Base-by-base conservation (phyloP, 2,888 invertebrate species). In the Napeogenes sylphis region DNA sequence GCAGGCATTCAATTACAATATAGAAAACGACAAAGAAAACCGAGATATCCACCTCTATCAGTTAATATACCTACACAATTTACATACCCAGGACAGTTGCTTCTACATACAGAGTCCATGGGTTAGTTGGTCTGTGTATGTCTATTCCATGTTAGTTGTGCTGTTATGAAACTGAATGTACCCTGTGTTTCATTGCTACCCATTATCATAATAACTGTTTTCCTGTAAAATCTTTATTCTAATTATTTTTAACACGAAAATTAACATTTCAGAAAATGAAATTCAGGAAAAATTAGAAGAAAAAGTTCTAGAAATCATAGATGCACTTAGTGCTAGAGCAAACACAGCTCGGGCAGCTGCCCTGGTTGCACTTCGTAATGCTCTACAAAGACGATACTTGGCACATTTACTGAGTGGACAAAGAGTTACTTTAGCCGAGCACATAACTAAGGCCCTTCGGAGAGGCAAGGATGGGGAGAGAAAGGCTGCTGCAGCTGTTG, bases 311-410 rank as follows among this genome's bases (percentile, higher is more conserved):
- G 97, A 97, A 78, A 93, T 95, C 2, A 93, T 99, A 59, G 99
- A 99, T 78, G 95, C 95, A 33, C 91, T 97, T 51, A 93, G 94
- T n/a, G 96, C 98, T 71, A 97, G 98, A 75, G 96, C 97, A 68
- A 94, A 95, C 10, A 96, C 96, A 71, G 95, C 95, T 10, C 93
- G 98, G 59, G 93, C 94, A 0, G 87, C 91, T 13, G 94, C 95
- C 55, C 91, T 97, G 62, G 93, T 94, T 71, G 88, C 93, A 2
- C 91, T 97, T 12, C 93, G 93, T 51, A 94, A 93, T 68, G 94
- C 95, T 8, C 92, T 98, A 61, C 93, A 95, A 76, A 93, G 95
- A 72, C 95, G 96, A 71, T 95, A 94, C 75, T 91, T 96, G 71
- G 95, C 94, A 3, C 94, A 94, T 46, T 94, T 96, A 79, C 92